These are phyloP conservation scores for Crotalus viridis DNA, from an alignment of 2,113 vertebrate genomes.

Conservation along the genomic window DNA sequence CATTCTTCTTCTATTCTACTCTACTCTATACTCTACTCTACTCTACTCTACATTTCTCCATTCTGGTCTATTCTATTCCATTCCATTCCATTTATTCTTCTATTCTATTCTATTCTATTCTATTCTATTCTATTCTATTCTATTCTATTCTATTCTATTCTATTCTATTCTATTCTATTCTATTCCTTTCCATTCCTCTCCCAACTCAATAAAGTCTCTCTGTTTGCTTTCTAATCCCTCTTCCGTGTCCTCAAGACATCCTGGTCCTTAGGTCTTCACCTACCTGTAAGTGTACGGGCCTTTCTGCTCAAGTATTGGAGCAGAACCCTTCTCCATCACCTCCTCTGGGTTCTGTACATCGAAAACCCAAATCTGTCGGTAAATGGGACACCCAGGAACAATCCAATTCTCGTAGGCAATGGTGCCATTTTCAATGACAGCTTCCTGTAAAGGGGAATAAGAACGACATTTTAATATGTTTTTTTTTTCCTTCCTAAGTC, in stretches of 20 bases:
- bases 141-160: too few species aligned
- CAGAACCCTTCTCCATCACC: constrained; percentile 63
- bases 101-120: too few species aligned
- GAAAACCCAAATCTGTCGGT: constrained; percentile 92
- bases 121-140: too few species aligned
- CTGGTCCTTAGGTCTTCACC: neutral
- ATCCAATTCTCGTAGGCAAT: constrained; percentile 86
- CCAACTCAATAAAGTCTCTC: too few species aligned
- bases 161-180: too few species aligned
- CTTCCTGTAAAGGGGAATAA: constrained; percentile 73
- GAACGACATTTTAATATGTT: neutral
- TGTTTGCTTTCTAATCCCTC: neutral
- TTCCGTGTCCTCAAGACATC: neutral
- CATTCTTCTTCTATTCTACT: too few species aligned
- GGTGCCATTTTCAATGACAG: constrained; percentile 83
- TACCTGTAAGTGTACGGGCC: constrained; percentile 95
- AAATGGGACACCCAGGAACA: constrained; percentile 74
- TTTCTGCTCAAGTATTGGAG: constrained; percentile 77
- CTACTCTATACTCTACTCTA: too few species aligned
- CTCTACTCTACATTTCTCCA: too few species aligned
- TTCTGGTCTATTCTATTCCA: too few species aligned
- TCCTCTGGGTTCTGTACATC: constrained; percentile 82
- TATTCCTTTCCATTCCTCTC: too few species aligned
- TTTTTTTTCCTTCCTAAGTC: neutral
- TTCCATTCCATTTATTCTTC: too few species aligned